Evolutionary conservation across 1,140 invertebrate genomes (phyloP), one percentile per base, ranked within the genome.

Genomic region (Trichoplusia ni): DNA sequence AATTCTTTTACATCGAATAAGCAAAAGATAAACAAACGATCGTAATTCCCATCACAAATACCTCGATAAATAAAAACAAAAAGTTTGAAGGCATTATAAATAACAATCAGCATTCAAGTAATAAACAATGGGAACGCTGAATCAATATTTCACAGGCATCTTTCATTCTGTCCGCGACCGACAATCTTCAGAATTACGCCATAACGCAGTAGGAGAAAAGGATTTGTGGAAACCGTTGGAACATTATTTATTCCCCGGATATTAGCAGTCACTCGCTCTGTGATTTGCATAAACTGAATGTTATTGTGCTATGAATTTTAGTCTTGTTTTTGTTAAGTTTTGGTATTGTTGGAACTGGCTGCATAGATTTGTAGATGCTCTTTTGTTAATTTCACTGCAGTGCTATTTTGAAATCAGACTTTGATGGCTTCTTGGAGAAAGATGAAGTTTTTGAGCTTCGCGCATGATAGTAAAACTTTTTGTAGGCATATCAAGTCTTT

Each of bases 221-320:
- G 66, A 73, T 69, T 71, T 68, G 62, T 31, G 51, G 65, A 13
- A 49, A 49, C 44, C 60, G 51, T 27, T 53, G 54, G 68, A 69
- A 75, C 68, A 75, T 78, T 73, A 78, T 75, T 78, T 75, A 78
- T 69, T 64, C 59, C 29, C 68, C 73, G 76, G 73, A 76, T 73
- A 78, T 78, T 76, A 73, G 67, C 73, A 76, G 71, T 72, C 68
- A 66, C 54, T 69, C 56, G 60, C 71, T 64, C 37, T 27, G 64
- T 47, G 73, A 75, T 71, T 78, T 78, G 73, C 74, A 69, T 75
- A 78, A 78, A 78, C 60, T 61, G 63, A 64, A 68, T 65, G 33
- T 65, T 71, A 61, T 74, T 70, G 51, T 67, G 56, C 27, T 18
- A 54, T 40, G 35, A 54, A 54, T 25, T 25, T 23, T 54, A 14